Evolutionary conservation across 2,797 vertebrate species (phyloP).

Genomic region (Tragelaphus oryx): DNA sequence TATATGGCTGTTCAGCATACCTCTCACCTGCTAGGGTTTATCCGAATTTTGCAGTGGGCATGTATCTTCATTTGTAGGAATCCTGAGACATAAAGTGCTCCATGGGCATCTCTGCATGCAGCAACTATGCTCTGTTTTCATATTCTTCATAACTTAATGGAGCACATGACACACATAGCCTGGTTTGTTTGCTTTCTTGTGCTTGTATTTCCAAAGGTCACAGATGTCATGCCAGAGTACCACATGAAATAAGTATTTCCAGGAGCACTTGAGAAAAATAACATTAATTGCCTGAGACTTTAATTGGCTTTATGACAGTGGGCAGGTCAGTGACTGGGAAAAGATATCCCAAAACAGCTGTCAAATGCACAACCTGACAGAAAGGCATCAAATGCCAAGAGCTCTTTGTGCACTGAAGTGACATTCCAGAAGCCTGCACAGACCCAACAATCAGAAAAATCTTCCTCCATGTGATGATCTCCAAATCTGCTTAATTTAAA

Average conservation of each 20-base stretch:
- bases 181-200: conserved; percentile 56
- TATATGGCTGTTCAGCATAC: neutral
- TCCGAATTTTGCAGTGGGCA: neutral
- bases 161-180: conserved; percentile 24
- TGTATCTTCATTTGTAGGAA: conserved; percentile 31
- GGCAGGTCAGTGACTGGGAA: conserved; percentile 74
- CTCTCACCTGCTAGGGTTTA: neutral
- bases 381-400: conserved; percentile 69
- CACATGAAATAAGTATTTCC: conserved; percentile 69
- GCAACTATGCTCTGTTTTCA: conserved; percentile 67
- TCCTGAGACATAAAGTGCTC: neutral
- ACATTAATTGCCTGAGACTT: conserved; percentile 82
- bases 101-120: neutral
- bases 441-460: conserved; percentile 48
- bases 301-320: conserved; percentile 80
- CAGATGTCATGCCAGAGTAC: conserved; percentile 72
- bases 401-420: conserved; percentile 52
- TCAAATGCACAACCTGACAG: conserved; percentile 78
- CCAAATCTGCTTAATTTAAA: conserved; percentile 72
- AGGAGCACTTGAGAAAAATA: conserved; percentile 76
- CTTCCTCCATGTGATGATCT: conserved; percentile 58
- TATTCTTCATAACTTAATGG: conserved; percentile 73
- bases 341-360: conserved; percentile 80
- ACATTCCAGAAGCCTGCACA: conserved; percentile 64
- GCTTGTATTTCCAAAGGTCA: conserved; percentile 79